Conservation (phyloP, 2,888 invertebrate genomes). For the Carpatolechia fugitivella region DNA sequence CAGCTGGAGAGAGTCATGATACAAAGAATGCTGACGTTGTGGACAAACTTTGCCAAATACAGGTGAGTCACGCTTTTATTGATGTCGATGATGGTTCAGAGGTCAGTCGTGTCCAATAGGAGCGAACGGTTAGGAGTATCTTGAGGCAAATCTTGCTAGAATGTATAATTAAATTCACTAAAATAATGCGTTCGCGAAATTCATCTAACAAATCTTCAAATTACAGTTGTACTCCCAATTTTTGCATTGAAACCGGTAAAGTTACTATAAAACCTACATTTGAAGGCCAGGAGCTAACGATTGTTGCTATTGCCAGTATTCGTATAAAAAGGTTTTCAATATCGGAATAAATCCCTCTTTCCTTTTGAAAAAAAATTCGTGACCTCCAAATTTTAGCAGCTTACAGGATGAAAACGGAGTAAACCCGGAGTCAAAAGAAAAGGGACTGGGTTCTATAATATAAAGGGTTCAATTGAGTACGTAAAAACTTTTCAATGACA, state of each 20-base stretch:
- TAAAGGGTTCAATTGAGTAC: neutral
- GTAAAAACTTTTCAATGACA: too few relatives aligned
- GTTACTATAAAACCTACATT: neutral
- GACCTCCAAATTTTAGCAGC: neutral
- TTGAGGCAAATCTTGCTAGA: too few relatives aligned
- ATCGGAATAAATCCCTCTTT: neutral
- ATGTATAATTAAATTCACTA: too few relatives aligned
- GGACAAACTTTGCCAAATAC: slow-evolving; percentile 73
- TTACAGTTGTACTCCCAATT: neutral
- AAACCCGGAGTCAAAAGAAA: neutral
- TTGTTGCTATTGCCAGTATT: neutral
- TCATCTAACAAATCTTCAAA: neutral
- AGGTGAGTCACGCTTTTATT: slow-evolving; percentile 41
- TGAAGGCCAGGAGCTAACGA: neutral
- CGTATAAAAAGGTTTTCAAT: neutral
- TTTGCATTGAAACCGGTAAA: neutral
- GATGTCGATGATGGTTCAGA: neutral
- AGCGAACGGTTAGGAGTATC: neutral
- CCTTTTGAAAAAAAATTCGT: neutral
- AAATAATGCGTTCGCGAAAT: neutral
- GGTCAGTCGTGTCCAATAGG: neutral
- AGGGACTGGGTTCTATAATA: neutral
- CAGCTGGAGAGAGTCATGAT: slow-evolving; percentile 55
- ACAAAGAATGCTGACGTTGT: slow-evolving; percentile 59
- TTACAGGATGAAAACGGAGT: neutral